Base-by-base conservation (phyloP, 2,888 invertebrate genomes). In the Malthinus flaveolus region DNA sequence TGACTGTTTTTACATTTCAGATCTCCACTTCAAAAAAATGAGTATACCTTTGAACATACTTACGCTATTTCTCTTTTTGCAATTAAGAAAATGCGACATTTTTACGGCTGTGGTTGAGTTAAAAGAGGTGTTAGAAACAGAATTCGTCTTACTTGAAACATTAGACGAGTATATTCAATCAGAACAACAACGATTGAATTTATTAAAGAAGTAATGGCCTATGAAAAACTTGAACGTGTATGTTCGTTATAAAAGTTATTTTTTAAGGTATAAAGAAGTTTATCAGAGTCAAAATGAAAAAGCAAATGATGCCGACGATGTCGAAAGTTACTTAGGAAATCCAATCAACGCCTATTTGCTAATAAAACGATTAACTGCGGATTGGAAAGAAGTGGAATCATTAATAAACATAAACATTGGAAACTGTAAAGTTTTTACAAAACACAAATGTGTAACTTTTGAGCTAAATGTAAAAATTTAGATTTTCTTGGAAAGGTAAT, bases 51-150 rank as follows among this genome's bases (percentile, higher is more conserved):
- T 11, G n/a, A 10, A 36, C n/a, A 7, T 45, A 32, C 44, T 46
- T 39, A 9, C 42, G 2, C 1, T 49, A 3, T 50, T 46, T 5
- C 44, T 58, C 36, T 37, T 50, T 13, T 15, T 59, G 33, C 34
- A 12, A 46, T 32, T 32, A 37, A 37, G 46, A 32, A 9, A 7
- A 15, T 58, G 78, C 11, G 97, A 98, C 79, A 81, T 98, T 23
- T 98, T 92, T 80, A 98, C 97, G 0, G 95, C 97, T 1, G 84
- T 97, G 72, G 91, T 92, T 1, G 97, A 98, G 75, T 87, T 98
- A 79, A 95, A 97, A 78, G 92, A 92, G 69, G 83, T 97, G 23
- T 81, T 98, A 66, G 88, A 91, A 75, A 95, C 97, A 32, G 97
- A 98, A 80, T 86, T 90, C 59, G 89, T 89, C 66, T 87, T 97